Evolutionary conservation across 2,113 vertebrate genomes (phyloP).

Genomic region (Serinus canaria): DNA sequence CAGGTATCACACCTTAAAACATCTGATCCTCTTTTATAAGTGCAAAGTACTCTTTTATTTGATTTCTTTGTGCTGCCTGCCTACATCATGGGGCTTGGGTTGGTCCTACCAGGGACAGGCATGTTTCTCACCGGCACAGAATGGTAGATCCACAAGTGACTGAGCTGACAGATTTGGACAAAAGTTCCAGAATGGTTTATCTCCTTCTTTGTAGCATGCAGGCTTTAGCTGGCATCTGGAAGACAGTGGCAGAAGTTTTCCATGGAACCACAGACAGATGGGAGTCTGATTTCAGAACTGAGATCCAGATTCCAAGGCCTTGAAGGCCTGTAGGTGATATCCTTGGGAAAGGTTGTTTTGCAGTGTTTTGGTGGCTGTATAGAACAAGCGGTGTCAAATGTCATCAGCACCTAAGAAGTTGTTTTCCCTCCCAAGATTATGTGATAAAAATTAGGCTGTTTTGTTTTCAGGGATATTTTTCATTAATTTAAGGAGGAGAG

Average conservation of each 20-base stretch:
- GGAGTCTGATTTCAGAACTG: not conserved
- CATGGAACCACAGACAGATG: not conserved
- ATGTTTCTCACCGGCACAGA: not conserved
- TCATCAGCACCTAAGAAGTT: not conserved
- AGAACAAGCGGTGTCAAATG: not conserved
- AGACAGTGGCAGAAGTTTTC: not conserved
- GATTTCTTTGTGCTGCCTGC: not conserved
- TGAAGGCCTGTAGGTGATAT: not conserved
- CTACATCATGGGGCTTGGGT: not conserved
- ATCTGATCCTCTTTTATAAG: not conserved
- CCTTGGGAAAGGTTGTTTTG: not conserved
- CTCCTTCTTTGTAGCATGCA: not conserved
- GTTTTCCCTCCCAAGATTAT: not conserved
- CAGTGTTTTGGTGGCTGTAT: not conserved
- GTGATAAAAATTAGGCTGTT: not conserved
- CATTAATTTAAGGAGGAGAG: not conserved
- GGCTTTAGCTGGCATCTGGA: not conserved
- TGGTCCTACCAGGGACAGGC: not conserved
- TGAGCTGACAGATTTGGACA: not conserved
- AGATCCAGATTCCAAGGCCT: not conserved
- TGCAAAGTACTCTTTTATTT: not conserved
- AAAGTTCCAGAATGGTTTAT: not conserved
- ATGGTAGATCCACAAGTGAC: not conserved
- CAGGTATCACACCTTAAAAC: conserved; percentile 9
- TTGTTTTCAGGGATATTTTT: not conserved